These are phyloP conservation scores for Bubalus kerabau DNA, from an alignment of 2,113 vertebrate species.

Conservation along the genomic window DNA sequence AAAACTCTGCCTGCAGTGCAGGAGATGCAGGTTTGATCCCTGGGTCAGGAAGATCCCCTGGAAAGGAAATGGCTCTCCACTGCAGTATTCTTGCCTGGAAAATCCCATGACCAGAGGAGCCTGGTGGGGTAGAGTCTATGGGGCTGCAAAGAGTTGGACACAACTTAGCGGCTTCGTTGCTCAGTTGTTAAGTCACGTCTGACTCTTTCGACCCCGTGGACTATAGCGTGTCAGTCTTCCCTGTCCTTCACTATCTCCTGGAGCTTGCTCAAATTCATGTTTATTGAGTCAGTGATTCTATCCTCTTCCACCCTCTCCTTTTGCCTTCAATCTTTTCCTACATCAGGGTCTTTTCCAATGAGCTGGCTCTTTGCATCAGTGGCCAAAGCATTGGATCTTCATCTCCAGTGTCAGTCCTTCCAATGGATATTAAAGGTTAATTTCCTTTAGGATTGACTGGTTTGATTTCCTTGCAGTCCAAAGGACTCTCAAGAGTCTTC, in stretches of 20 bases:
- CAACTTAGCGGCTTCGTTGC: rapidly evolving
- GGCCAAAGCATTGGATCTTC: neutral
- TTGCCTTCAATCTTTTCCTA: neutral
- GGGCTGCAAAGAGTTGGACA: neutral
- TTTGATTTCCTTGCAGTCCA: neutral
- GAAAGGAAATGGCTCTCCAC: neutral
- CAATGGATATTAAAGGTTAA: neutral
- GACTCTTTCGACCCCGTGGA: neutral
- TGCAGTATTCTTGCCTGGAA: neutral
- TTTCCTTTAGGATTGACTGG: neutral
- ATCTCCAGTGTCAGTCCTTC: neutral
- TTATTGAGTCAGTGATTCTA: neutral
- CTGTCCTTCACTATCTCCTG: neutral
- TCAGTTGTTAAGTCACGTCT: neutral
- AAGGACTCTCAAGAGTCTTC: neutral
- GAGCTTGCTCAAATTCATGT: neutral
- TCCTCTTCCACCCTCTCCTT: neutral
- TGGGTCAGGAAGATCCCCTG: neutral
- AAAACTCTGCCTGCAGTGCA: neutral
- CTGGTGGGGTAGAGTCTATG: neutral
- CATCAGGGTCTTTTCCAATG: neutral
- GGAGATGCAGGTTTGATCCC: neutral
- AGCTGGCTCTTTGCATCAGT: neutral
- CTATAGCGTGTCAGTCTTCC: neutral
- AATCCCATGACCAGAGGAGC: neutral